A percentile compares a stretch with the other conserved stretches of the same genome.
These are phyloP conservation scores for Platyscapa corneri DNA, from an alignment of 1,140 invertebrate species.

Conservation along the genomic window DNA sequence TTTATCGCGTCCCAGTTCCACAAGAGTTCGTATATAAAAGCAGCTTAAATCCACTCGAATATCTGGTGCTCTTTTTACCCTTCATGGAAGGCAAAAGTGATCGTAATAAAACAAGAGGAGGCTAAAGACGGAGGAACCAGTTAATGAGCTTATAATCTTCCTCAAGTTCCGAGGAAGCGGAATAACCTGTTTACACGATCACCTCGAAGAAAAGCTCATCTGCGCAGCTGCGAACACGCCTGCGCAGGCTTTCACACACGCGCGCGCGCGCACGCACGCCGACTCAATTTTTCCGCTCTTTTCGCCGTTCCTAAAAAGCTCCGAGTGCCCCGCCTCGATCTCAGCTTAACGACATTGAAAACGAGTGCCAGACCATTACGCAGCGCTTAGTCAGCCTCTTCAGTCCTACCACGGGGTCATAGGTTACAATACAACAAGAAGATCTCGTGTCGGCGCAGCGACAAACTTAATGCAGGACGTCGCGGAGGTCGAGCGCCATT, in stretches of 20 bases:
- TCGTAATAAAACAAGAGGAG: neutral
- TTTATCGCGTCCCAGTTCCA: conserved; percentile 3
- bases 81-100: neutral
- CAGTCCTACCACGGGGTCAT: neutral
- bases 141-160: neutral
- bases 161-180: neutral
- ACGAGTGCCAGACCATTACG: neutral
- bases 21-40: neutral
- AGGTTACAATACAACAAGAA: neutral
- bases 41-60: conserved; percentile 1
- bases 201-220: neutral
- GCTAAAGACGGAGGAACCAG: neutral
- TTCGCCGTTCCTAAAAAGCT: no score
- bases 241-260: neutral
- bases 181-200: neutral
- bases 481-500: no score
- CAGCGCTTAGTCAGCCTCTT: neutral
- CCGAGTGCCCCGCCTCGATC: neutral
- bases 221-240: neutral
- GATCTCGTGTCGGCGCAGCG: neutral
- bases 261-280: no score
- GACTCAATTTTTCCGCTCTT: neutral
- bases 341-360: conserved; percentile 1
- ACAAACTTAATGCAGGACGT: no score
- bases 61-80: neutral